These are phyloP conservation scores for Heteronetta atricapilla DNA, from an alignment of 2,113 vertebrate genomes.

Conservation along the genomic window DNA sequence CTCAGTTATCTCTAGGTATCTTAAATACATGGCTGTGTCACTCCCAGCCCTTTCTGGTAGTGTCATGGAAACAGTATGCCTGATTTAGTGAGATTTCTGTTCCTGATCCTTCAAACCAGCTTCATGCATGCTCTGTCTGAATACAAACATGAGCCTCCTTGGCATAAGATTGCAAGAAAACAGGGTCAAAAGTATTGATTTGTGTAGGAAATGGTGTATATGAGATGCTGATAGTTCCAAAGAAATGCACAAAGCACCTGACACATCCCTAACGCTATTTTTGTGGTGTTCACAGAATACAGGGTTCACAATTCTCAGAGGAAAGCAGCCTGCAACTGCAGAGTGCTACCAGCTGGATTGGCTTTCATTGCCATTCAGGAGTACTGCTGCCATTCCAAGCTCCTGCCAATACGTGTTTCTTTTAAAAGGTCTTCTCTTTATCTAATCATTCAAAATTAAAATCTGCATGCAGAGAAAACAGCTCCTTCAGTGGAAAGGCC, in stretches of 20 bases:
- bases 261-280: background rate
- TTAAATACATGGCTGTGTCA: background rate
- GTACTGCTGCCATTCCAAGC: background rate
- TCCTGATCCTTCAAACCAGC: background rate
- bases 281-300: background rate
- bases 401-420: background rate
- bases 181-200: background rate
- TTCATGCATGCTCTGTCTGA: background rate
- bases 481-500: background rate
- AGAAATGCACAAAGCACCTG: background rate
- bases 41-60: background rate
- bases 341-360: background rate
- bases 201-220: background rate
- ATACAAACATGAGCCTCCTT: background rate
- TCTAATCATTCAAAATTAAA: background rate
- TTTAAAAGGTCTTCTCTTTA: constrained; percentile 17
- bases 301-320: background rate
- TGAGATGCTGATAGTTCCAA: background rate
- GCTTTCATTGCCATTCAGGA: background rate
- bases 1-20: background rate
- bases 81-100: background rate
- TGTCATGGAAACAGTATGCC: background rate
- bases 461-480: background rate
- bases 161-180: background rate
- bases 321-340: background rate